phyloP scores from a whole-genome alignment of 2,888 invertebrate species.

The Rugalucina vietnamica region DNA sequence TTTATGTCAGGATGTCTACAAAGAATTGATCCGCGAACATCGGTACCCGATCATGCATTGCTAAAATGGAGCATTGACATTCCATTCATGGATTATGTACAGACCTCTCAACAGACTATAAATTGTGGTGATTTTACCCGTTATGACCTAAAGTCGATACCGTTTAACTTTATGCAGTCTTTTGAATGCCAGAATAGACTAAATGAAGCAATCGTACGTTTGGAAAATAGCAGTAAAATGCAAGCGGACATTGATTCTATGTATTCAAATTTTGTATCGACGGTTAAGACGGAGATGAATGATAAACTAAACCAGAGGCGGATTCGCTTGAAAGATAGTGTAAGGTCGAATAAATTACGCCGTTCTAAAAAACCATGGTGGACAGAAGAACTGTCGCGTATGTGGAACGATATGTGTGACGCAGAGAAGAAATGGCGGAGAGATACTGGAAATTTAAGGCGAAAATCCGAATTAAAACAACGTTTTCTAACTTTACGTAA shows the following conservation, averaged over 20 bases:
- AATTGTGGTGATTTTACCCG: neutral
- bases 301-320: neutral
- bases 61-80: neutral
- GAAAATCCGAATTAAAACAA: neutral
- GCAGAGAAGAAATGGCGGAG: neutral
- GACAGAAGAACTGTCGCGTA: neutral
- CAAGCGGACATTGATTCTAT: neutral
- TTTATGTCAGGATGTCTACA: neutral
- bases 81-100: neutral
- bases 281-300: neutral
- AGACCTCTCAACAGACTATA: neutral
- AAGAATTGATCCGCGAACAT: neutral
- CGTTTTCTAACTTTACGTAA: neutral
- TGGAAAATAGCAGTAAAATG: neutral
- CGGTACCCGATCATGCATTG: neutral
- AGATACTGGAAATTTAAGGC: neutral
- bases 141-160: neutral
- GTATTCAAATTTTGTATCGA: neutral
- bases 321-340: neutral
- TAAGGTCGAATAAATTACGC: neutral
- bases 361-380: conserved; percentile 3
- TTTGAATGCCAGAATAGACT: neutral
- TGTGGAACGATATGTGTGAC: neutral
- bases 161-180: neutral
- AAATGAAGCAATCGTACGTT: neutral